Percentiles rank a stretch among this genome's conserved stretches.
phyloP scores from a whole-genome alignment of 2,888 invertebrate genomes.

The Fragum fragum region DNA sequence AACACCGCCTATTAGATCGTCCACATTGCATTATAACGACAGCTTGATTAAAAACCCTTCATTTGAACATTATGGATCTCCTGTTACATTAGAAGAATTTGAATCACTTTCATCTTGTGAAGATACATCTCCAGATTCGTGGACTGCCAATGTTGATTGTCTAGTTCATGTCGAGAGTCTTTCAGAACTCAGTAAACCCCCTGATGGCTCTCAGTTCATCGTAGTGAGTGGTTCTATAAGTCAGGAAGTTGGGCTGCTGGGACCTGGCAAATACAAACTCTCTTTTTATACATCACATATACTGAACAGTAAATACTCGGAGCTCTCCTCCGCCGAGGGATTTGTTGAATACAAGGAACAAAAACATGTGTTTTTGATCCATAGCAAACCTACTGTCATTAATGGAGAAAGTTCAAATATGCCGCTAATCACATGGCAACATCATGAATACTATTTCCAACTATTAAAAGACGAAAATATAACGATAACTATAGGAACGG shows the following conservation, averaged over 20 bases:
- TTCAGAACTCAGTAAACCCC: not conserved
- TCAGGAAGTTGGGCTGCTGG: conserved; percentile 11
- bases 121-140: not conserved
- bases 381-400: conserved; percentile 36
- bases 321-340: conserved; percentile 42
- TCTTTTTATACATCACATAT: conserved; percentile 49
- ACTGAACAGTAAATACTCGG: conserved; percentile 6
- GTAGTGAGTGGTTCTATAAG: conserved; percentile 24
- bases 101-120: not conserved
- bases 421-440: conserved; percentile 42
- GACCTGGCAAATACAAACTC: conserved; percentile 25
- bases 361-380: conserved; percentile 40
- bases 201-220: conserved; percentile 26
- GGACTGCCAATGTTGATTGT: not conserved
- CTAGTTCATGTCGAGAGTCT: not conserved
- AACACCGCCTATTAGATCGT: conserved; percentile 42
- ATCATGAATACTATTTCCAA: conserved; percentile 49
- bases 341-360: conserved; percentile 31
- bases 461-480: not conserved
- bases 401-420: not conserved
- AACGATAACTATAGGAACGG: conserved; percentile 14
- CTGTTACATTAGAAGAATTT: conserved; percentile 7
- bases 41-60: conserved; percentile 43
- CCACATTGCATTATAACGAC: conserved; percentile 12
- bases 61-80: conserved; percentile 36